Conservation (phyloP, 2,113 vertebrate genomes). For the Erpornis zantholeuca region DNA sequence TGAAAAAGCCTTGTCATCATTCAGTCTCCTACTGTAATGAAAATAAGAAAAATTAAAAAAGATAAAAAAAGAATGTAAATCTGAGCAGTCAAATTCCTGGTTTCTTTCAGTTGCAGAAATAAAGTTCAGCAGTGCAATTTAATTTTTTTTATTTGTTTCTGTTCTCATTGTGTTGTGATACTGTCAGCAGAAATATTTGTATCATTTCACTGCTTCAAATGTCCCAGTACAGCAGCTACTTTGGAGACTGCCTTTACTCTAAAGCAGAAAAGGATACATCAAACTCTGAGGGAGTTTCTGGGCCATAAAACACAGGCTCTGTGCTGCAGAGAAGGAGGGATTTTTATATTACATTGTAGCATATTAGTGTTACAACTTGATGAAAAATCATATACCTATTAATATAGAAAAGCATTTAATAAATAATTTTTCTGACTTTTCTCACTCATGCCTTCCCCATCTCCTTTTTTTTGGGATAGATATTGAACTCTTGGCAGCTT, state of each 20-base stretch:
- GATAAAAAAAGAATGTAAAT: not conserved
- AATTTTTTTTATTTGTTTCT: not conserved
- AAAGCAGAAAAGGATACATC: not conserved
- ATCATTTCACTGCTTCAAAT: not conserved
- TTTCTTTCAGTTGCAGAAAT: not conserved
- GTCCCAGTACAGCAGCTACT: not conserved
- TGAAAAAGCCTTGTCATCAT: not conserved
- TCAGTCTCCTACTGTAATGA: not conserved
- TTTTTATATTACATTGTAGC: not conserved
- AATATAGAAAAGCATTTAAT: not conserved
- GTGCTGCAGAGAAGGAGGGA: not conserved
- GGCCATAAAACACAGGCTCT: not conserved
- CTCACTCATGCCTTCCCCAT: not conserved
- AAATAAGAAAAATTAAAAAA: not conserved
- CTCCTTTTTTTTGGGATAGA: slow-evolving; percentile 69
- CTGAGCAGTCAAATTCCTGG: not conserved
- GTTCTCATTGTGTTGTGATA: not conserved
- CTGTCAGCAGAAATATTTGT: not conserved
- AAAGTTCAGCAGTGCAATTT: not conserved
- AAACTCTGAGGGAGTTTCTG: not conserved
- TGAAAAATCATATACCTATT: not conserved
- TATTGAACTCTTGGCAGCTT: slow-evolving; percentile 93
- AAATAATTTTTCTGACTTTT: not conserved
- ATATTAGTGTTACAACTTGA: not conserved
- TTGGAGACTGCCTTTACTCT: not conserved